These are phyloP conservation scores for Anhinga anhinga DNA, from an alignment of 2,113 vertebrate species.

Conservation along the genomic window DNA sequence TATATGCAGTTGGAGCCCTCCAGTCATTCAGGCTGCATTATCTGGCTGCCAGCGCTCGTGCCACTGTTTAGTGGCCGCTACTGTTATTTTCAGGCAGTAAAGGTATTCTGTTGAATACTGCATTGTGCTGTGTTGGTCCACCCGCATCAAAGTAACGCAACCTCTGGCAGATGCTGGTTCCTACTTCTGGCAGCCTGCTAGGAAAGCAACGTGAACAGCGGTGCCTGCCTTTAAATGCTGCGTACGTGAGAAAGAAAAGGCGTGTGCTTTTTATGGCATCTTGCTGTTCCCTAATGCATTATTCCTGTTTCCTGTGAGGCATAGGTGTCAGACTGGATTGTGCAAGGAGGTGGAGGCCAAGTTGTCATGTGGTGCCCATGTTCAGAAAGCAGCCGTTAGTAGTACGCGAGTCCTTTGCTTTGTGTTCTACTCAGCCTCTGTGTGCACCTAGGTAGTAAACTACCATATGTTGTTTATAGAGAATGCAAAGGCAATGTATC, in stretches of 20 bases:
- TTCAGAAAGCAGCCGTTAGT: neutral
- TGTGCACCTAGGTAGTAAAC: conserved; percentile 22
- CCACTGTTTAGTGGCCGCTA: neutral
- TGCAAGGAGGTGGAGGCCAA: neutral
- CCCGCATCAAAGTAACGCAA: neutral
- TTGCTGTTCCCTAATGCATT: neutral
- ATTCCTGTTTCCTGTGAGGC: neutral
- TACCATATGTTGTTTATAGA: conserved; percentile 45
- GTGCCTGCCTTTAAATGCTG: neutral
- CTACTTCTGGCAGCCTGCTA: neutral
- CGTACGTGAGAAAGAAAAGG: neutral
- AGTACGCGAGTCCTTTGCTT: neutral
- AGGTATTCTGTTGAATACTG: neutral
- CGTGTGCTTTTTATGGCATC: neutral
- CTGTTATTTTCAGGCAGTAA: neutral
- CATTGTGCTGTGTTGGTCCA: neutral
- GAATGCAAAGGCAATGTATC: conserved; percentile 37
- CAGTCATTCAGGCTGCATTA: neutral
- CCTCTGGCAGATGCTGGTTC: neutral
- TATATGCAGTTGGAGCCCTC: neutral
- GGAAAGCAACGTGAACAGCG: neutral
- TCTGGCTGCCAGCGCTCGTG: neutral
- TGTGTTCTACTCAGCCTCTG: conserved; percentile 6
- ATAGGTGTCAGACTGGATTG: conserved; percentile 10
- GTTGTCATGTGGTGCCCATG: neutral